These are phyloP conservation scores for Kuschelorhynchus macadamiae DNA, from an alignment of 2,888 invertebrate species.

Conservation along the genomic window DNA sequence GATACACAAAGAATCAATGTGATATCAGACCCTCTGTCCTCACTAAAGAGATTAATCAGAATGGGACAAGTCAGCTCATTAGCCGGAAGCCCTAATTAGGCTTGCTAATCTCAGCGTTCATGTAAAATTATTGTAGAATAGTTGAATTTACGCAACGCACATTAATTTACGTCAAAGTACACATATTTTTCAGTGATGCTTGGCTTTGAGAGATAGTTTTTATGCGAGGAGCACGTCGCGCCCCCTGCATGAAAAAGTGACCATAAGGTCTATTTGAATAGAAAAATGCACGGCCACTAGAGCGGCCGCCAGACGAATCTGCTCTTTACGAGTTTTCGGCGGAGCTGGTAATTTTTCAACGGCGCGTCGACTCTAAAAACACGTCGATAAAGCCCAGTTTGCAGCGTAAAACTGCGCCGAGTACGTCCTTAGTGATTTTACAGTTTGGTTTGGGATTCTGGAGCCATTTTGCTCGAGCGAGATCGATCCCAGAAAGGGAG, in stretches of 20 bases:
- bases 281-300: slow-evolving; percentile 66
- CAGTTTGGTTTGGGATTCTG: slow-evolving; percentile 68
- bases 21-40: slow-evolving; percentile 17
- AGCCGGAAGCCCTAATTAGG: slow-evolving; percentile 52
- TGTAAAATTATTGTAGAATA: slow-evolving; percentile 68
- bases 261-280: slow-evolving; percentile 66
- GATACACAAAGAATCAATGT: slow-evolving; percentile 16
- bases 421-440: slow-evolving; percentile 66
- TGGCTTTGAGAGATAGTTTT: slow-evolving; percentile 70
- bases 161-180: slow-evolving; percentile 70
- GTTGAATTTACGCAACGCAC: slow-evolving; percentile 70
- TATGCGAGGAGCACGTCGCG: slow-evolving; percentile 64
- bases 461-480: slow-evolving; percentile 68
- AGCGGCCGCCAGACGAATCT: slow-evolving; percentile 62
- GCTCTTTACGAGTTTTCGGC: slow-evolving; percentile 66
- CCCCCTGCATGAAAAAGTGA: slow-evolving; percentile 57
- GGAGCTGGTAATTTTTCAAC: slow-evolving; percentile 67
- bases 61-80: slow-evolving; percentile 63
- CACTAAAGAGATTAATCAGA: slow-evolving; percentile 62
- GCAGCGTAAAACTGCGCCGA: slow-evolving; percentile 39
- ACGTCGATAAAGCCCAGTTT: slow-evolving; percentile 59
- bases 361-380: slow-evolving; percentile 66
- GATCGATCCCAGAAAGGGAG: slow-evolving; percentile 69
- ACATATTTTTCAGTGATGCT: slow-evolving; percentile 69
- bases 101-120: slow-evolving; percentile 63